These are phyloP conservation scores for Alces alces DNA, from an alignment of 2,113 vertebrate species.

Conservation along the genomic window DNA sequence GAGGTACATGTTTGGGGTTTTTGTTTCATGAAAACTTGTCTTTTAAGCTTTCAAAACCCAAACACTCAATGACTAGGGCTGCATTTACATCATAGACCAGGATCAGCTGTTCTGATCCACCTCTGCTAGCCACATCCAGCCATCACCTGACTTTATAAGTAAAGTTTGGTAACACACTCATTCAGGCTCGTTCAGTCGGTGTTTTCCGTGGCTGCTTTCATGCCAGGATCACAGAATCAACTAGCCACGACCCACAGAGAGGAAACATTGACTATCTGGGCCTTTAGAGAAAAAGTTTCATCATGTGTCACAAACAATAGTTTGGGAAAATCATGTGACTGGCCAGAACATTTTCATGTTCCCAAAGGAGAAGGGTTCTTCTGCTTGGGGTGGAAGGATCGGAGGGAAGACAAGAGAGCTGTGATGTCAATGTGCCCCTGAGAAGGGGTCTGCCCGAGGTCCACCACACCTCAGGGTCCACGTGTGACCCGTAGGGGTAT, in stretches of 20 bases:
- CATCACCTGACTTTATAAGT: background rate
- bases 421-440: background rate
- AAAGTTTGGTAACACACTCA: background rate
- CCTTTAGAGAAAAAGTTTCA: background rate
- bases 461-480: too few species aligned
- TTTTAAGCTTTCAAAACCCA: background rate
- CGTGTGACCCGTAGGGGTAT: too few species aligned
- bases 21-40: background rate
- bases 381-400: too few species aligned
- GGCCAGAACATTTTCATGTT: background rate
- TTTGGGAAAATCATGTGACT: background rate
- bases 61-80: background rate
- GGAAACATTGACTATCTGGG: background rate
- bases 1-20: background rate
- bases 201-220: background rate
- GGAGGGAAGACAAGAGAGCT: background rate
- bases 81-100: background rate
- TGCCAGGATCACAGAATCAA: rapidly evolving
- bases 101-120: background rate
- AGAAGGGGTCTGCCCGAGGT: too few species aligned
- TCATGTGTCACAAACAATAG: background rate
- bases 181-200: rapidly evolving
- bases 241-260: background rate
- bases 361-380: background rate
- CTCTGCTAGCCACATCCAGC: background rate